Evolutionary conservation across 2,888 invertebrate species (phyloP).

Genomic region (Notodonta dromedarius): DNA sequence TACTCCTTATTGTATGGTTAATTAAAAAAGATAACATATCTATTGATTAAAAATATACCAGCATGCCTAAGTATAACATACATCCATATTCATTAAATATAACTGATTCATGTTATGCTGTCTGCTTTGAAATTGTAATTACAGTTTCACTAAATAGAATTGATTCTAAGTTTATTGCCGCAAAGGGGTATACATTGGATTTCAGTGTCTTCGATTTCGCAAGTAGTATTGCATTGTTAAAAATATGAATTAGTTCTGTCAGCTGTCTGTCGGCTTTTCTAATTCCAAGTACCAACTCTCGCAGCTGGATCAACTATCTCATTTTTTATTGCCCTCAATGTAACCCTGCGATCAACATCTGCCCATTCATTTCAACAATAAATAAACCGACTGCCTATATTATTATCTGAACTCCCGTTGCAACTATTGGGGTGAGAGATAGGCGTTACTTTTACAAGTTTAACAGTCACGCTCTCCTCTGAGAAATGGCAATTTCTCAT

Average conservation of each 20-base stretch:
- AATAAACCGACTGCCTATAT: slow-evolving; percentile 34
- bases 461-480: slow-evolving; percentile 34
- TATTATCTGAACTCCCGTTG: slow-evolving; percentile 24
- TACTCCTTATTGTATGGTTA: slow-evolving; percentile 2
- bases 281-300: slow-evolving; percentile 38
- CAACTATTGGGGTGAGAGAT: slow-evolving; percentile 51
- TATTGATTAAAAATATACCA: no score
- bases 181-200: slow-evolving; percentile 10
- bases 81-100: slow-evolving; percentile 30
- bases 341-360: slow-evolving; percentile 65
- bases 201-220: no score
- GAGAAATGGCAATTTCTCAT: background rate
- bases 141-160: slow-evolving; percentile 31
- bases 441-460: slow-evolving; percentile 43
- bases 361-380: slow-evolving; percentile 49
- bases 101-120: slow-evolving; percentile 26
- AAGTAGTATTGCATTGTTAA: no score
- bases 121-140: slow-evolving; percentile 44
- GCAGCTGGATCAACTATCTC: slow-evolving; percentile 51
- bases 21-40: background rate
- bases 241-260: background rate
- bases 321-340: slow-evolving; percentile 53
- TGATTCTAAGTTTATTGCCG: slow-evolving; percentile 23
- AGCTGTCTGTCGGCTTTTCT: slow-evolving; percentile 38
- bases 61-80: slow-evolving; percentile 17